Evolutionary conservation across 2,888 invertebrate species (phyloP).

Genomic region (Macaria notata): DNA sequence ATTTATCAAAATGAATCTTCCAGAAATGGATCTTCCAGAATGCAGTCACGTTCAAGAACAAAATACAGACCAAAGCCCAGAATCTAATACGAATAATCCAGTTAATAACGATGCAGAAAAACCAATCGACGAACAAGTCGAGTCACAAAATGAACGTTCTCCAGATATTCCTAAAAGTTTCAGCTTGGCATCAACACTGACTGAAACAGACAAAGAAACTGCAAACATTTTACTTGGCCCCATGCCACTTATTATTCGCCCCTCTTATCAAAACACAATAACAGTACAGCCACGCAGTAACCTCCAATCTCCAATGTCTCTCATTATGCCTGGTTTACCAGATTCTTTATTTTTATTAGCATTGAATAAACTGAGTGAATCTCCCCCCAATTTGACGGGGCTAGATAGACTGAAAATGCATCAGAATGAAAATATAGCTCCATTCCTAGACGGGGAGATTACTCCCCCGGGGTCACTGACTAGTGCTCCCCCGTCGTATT

Average conservation of each 20-base stretch:
- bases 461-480: conserved; percentile 65
- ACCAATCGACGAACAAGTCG: not conserved
- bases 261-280: conserved; percentile 23
- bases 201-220: not conserved
- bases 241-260: conserved; percentile 37
- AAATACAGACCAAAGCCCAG: not conserved
- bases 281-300: conserved; percentile 30
- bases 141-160: not conserved
- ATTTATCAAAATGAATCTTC: conserved; percentile 2
- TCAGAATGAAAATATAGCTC: conserved; percentile 21
- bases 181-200: conserved; percentile 8
- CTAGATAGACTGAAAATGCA: conserved; percentile 36
- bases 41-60: conserved; percentile 17
- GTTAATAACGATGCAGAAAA: not conserved
- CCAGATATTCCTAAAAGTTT: conserved; percentile 23
- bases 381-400: conserved; percentile 44
- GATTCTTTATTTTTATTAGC: conserved; percentile 61
- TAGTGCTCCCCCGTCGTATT: conserved; percentile 72
- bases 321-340: conserved; percentile 44
- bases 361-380: conserved; percentile 58
- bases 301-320: conserved; percentile 40
- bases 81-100: not conserved
- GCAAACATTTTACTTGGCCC: not conserved
- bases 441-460: conserved; percentile 41
- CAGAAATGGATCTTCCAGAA: not conserved